Percentiles rank a stretch among this genome's conserved stretches.
These are phyloP conservation scores for Pitangus sulphuratus DNA, from an alignment of 2,797 vertebrate genomes.

Conservation along the genomic window DNA sequence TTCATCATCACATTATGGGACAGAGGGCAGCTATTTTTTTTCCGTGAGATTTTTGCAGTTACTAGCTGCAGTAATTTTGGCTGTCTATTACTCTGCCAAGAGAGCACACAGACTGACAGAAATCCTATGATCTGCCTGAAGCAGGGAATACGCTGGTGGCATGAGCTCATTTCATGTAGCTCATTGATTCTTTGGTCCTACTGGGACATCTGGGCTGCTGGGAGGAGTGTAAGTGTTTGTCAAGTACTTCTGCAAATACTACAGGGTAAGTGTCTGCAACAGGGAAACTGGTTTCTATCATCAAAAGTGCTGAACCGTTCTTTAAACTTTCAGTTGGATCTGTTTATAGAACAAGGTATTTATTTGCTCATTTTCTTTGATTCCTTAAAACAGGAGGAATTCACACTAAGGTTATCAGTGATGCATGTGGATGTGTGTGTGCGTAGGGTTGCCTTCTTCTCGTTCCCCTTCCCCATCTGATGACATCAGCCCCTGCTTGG, in stretches of 20 bases:
- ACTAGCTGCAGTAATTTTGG: not conserved
- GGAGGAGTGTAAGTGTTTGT: not conserved
- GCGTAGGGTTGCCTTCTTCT: rapidly evolving
- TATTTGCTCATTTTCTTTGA: not conserved
- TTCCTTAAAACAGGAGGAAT: not conserved
- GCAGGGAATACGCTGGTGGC: not conserved
- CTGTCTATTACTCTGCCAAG: not conserved
- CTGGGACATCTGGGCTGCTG: not conserved
- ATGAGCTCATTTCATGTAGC: not conserved
- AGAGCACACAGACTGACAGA: not conserved
- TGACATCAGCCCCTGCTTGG: not conserved
- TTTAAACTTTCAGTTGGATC: not conserved
- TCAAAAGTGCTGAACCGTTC: not conserved
- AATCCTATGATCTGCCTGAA: not conserved
- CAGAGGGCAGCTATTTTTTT: not conserved
- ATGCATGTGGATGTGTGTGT: rapidly evolving
- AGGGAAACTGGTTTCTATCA: not conserved
- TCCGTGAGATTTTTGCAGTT: not conserved
- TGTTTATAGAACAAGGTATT: not conserved
- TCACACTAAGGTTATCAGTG: not conserved
- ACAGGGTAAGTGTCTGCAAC: not conserved
- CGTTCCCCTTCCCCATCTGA: not conserved
- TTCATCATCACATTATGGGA: not conserved
- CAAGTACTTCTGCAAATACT: not conserved
- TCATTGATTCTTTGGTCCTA: not conserved